Conservation (phyloP, 2,888 invertebrate genomes). For the Rotaria magnacalcarata region DNA sequence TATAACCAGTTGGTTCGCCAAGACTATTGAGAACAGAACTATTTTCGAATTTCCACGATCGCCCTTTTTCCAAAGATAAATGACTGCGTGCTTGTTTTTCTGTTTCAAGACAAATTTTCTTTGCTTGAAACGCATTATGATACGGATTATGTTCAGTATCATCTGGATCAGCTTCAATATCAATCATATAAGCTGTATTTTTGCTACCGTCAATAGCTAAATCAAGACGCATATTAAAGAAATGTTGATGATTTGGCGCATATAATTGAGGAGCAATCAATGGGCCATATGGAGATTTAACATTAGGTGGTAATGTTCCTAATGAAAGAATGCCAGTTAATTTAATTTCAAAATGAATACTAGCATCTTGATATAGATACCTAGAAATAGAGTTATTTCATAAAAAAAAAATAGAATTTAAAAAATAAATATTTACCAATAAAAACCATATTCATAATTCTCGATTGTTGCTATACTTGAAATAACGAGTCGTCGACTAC, state of each 20-base stretch:
- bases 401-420: too few relatives aligned
- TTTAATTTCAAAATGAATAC: constrained; percentile 36
- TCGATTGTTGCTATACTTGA: constrained; percentile 42
- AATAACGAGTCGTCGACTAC: constrained; percentile 41
- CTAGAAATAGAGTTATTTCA: too few relatives aligned
- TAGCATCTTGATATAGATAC: not conserved
- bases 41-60: not conserved
- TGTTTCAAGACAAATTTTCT: not conserved
- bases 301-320: constrained; percentile 3
- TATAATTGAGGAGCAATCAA: constrained; percentile 46
- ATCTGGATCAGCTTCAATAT: constrained; percentile 33
- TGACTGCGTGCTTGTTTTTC: not conserved
- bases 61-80: not conserved
- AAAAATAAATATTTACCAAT: constrained; percentile 28
- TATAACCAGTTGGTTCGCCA: not conserved
- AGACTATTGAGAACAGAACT: not conserved
- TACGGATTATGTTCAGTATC: not conserved
- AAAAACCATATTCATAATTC: constrained; percentile 47
- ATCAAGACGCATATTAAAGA: constrained; percentile 46
- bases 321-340: constrained; percentile 44
- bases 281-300: constrained; percentile 36
- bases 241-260: constrained; percentile 47
- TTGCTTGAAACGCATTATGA: not conserved
- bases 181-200: constrained; percentile 40
- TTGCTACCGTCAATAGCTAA: constrained; percentile 45